phyloP scores from a whole-genome alignment of 2,113 vertebrate species.

The Phycodurus eques region DNA sequence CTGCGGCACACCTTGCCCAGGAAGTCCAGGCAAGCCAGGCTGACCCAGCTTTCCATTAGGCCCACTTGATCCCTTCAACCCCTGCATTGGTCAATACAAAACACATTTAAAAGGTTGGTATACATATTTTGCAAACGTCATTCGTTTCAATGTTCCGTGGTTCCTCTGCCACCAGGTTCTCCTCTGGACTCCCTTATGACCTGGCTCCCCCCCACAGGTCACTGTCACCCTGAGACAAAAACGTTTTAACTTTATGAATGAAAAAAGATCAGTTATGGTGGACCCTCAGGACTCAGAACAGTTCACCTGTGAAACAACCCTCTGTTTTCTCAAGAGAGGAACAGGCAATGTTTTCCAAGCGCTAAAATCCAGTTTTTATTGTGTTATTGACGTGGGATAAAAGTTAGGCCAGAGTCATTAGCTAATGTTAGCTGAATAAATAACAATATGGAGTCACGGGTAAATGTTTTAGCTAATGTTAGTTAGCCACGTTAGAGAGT shows the following conservation, averaged over 20 bases:
- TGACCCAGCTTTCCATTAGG: conserved; percentile 18
- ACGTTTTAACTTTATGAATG: not conserved
- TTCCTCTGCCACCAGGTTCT: conserved; percentile 48
- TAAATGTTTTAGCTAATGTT: no score
- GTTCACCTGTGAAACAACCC: not conserved
- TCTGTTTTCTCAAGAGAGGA: no score
- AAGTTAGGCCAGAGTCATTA: no score
- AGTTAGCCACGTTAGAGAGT: no score
- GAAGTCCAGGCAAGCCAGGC: conserved; percentile 38
- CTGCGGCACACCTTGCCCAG: conserved; percentile 54
- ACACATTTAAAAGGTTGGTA: not conserved
- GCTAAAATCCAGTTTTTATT: no score
- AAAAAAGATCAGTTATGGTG: not conserved
- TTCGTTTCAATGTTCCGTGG: conserved; percentile 19
- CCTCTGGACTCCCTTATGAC: conserved; percentile 44
- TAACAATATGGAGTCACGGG: no score
- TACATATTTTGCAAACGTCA: not conserved
- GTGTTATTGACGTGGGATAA: no score
- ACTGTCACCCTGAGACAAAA: conserved; percentile 38
- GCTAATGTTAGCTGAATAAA: no score
- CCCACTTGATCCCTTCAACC: conserved; percentile 35
- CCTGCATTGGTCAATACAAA: conserved; percentile 26
- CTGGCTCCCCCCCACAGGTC: conserved; percentile 36
- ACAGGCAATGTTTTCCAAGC: no score
- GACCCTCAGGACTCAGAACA: not conserved